Evolutionary conservation across 2,113 vertebrate genomes (phyloP).

Genomic region (Thalassarche chlororhynchos): DNA sequence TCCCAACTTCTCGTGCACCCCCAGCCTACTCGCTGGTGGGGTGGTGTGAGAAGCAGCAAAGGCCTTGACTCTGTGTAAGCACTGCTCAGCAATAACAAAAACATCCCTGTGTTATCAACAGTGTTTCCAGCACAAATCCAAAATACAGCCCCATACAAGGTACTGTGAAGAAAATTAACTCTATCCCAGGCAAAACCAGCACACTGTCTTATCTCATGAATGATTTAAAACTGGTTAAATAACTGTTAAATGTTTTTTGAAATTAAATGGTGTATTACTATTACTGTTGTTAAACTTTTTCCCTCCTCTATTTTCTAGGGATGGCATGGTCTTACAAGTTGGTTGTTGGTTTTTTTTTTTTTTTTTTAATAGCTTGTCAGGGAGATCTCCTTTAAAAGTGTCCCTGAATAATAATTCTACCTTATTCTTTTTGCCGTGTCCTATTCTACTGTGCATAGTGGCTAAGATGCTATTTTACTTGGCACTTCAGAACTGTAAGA

Average conservation of each 20-base stretch:
- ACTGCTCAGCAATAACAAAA: not conserved
- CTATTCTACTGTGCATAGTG: not conserved
- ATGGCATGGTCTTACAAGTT: not conserved
- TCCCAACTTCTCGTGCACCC: not conserved
- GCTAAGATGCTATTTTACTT: not conserved
- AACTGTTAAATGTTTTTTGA: not conserved
- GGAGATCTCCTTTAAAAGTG: not conserved
- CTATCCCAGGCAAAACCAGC: not conserved
- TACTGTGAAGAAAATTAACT: not conserved
- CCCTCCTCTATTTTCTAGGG: not conserved
- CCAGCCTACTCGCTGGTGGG: not conserved
- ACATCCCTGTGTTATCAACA: not conserved
- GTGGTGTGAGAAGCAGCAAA: not conserved
- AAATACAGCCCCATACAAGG: not conserved
- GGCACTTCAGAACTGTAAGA: not conserved
- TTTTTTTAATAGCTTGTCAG: not conserved
- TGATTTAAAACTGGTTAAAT: not conserved
- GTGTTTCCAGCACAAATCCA: not conserved
- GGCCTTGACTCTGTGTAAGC: not conserved
- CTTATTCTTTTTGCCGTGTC: not conserved
- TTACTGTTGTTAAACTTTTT: not conserved
- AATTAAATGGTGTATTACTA: not conserved
- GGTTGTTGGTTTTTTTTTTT: not conserved
- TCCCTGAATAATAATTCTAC: not conserved
- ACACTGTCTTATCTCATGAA: not conserved